phyloP scores from a whole-genome alignment of 2,113 vertebrate genomes.

The Marmota flaviventris region DNA sequence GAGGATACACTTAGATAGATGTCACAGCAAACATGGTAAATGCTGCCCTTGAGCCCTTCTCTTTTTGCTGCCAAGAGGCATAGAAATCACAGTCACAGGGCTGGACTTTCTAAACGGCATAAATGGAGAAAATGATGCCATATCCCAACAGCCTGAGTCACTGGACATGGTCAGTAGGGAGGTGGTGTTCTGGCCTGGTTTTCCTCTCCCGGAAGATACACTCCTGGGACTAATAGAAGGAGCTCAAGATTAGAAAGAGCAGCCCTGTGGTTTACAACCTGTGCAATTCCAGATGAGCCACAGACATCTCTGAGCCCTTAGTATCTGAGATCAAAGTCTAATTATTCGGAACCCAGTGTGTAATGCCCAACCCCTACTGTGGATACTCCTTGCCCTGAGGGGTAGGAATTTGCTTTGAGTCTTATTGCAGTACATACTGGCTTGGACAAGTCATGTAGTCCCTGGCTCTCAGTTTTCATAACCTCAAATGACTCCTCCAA shows the following conservation, averaged over 20 bases:
- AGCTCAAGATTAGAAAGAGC: not conserved
- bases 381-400: not conserved
- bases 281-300: not conserved
- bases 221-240: not conserved
- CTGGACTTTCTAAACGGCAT: constrained; percentile 51
- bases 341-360: not conserved
- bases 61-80: not conserved
- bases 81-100: not conserved
- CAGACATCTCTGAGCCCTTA: not conserved
- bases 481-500: not conserved
- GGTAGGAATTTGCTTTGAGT: not conserved
- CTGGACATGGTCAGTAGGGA: not conserved
- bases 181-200: not conserved
- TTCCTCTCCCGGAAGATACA: not conserved
- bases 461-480: not conserved
- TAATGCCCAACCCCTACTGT: not conserved
- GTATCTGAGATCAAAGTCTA: not conserved
- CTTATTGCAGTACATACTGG: not conserved
- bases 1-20: constrained; percentile 22
- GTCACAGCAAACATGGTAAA: not conserved
- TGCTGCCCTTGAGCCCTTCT: not conserved
- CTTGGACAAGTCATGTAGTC: not conserved
- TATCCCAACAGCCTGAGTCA: not conserved
- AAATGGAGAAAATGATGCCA: not conserved
- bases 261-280: not conserved